Base-by-base conservation (phyloP, 2,797 vertebrate species). In the Myotis daubentonii region DNA sequence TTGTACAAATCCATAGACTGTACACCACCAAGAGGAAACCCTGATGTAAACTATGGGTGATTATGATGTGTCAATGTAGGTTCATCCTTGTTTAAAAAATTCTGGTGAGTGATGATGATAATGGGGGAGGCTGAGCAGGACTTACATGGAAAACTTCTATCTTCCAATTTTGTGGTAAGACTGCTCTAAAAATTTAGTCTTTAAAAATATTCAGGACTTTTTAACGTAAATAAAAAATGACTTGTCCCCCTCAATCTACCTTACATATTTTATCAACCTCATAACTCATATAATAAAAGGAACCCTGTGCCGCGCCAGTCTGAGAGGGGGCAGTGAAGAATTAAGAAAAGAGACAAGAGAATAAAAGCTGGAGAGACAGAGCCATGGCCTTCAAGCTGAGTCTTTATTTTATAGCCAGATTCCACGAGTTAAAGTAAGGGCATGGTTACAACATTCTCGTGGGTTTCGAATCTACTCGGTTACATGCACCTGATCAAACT, bases 181-280 rank as follows among this genome's bases (percentile, higher is more conserved):
- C 4, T 66, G 4, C 38, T 75, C 30, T 80, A 81, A 81, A 90
- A n/a, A 30, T n/a, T 20, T 33, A 55, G 57, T 66, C 68, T 65
- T 72, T 53, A 15, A 19, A 74, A 80, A 49, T 86, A 85, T 28
- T 95, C 20, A n/a, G 0, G 4, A 75, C 0, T 11, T 6, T 19
- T 2, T 72, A 83, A 93, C 88, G 62, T 13, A 96, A 79, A 82
- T n/a, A 79, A 82, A 86, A 75, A 75, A 17, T 83, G 6, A 2
- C 60, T 62, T 28, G 3, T 74, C 92, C 90, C 51, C 75, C 70
- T 51, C 92, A 93, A 78, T 80, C 28, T 0, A 0, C 57, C 33
- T 92, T 82, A 62, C 1, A 23, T 87, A 86, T 82, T 74, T 92
- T 84, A 28, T 38, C 41, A 60, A 72, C 76, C 23, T 82, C 82